Percentiles rank a stretch among this genome's conserved stretches.
phyloP scores from a whole-genome alignment of 1,140 invertebrate species.

The Apis laboriosa region DNA sequence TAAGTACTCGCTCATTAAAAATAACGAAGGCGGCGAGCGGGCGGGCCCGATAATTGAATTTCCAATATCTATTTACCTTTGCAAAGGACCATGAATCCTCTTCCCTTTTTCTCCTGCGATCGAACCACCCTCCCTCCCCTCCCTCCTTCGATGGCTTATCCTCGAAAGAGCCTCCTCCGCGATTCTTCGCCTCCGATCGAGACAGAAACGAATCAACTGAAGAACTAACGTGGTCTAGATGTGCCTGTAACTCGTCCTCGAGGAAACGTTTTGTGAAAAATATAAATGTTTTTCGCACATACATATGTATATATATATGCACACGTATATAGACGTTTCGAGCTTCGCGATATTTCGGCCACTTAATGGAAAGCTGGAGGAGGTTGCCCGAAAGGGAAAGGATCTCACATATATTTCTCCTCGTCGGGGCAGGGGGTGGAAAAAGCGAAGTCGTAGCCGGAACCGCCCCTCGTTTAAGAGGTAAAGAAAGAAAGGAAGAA shows the following conservation, averaged over 20 bases:
- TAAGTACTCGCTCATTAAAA: conserved; percentile 66
- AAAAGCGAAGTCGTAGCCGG: conserved; percentile 48
- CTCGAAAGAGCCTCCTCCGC: neutral
- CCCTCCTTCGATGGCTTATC: conserved; percentile 42
- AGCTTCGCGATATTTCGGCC: conserved; percentile 55
- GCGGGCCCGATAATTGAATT: conserved; percentile 62
- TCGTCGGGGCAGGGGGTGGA: conserved; percentile 23
- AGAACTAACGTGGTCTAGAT: too few species aligned
- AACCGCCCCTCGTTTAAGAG: conserved; percentile 73
- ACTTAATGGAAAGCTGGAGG: conserved; percentile 67
- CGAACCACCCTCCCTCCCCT: neutral
- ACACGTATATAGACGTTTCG: neutral
- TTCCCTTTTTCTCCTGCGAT: neutral
- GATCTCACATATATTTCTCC: conserved; percentile 52
- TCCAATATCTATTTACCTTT: conserved; percentile 68
- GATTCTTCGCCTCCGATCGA: conserved; percentile 2
- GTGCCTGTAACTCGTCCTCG: neutral
- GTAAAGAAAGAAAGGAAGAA: conserved; percentile 45
- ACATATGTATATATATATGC: too few species aligned
- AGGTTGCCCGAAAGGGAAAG: conserved; percentile 19
- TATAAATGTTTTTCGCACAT: neutral
- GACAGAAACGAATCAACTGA: conserved; percentile 30
- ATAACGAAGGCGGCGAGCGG: conserved; percentile 61
- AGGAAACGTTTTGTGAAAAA: neutral
- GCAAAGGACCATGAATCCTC: neutral